Percentiles rank a stretch among this genome's conserved stretches.
Evolutionary conservation across 2,888 invertebrate genomes (phyloP).

Genomic region (Agrotis clavis): DNA sequence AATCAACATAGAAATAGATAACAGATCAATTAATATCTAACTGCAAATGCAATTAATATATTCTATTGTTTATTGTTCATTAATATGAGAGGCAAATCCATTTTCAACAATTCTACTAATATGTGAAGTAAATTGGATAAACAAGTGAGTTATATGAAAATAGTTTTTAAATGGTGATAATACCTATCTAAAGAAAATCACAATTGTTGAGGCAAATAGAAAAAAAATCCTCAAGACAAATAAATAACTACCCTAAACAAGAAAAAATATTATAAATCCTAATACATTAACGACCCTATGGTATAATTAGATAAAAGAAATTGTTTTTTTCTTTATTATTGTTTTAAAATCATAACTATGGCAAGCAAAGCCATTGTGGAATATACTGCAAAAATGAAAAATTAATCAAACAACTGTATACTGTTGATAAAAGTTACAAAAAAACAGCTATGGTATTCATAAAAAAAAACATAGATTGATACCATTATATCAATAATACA

Average conservation of each 20-base stretch:
- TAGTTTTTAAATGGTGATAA: too few relatives aligned
- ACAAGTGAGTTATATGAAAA: too few relatives aligned
- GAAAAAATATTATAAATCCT: too few relatives aligned
- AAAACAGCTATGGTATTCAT: neutral
- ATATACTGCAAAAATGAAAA: neutral
- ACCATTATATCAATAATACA: neutral
- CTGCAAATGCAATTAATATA: neutral
- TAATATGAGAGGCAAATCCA: neutral
- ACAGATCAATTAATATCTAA: constrained; percentile 15
- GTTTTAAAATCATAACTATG: too few relatives aligned
- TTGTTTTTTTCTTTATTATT: too few relatives aligned
- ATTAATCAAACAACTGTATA: neutral
- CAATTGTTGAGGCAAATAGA: too few relatives aligned
- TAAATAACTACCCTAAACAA: too few relatives aligned
- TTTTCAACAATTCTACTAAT: neutral
- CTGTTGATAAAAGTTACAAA: neutral
- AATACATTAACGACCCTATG: too few relatives aligned
- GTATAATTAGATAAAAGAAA: too few relatives aligned
- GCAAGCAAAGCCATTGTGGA: too few relatives aligned
- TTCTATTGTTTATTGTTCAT: neutral
- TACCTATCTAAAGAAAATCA: too few relatives aligned
- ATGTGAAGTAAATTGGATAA: neutral
- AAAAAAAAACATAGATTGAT: neutral
- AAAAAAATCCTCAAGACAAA: too few relatives aligned
- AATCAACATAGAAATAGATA: neutral